Percentiles rank a stretch among this genome's conserved stretches.
These are phyloP conservation scores for Empidonax traillii DNA, from an alignment of 2,113 vertebrate genomes.

Conservation along the genomic window DNA sequence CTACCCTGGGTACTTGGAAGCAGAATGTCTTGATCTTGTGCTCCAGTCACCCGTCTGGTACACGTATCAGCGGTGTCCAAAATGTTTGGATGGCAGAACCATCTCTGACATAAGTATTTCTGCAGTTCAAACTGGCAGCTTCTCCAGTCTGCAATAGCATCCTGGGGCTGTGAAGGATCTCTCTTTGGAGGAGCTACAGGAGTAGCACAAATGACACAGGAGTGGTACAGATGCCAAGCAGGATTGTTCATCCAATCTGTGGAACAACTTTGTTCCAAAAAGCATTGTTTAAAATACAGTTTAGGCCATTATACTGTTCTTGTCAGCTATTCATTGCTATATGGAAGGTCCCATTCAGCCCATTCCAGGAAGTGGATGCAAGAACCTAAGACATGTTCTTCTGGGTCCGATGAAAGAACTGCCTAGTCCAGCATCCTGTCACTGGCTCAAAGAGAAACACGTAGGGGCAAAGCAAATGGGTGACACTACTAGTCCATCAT, in stretches of 20 bases:
- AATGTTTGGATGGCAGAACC: not conserved
- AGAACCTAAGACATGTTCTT: accelerated
- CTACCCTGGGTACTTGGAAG: not conserved
- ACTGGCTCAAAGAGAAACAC: not conserved
- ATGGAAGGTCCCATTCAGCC: not conserved
- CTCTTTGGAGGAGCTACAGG: not conserved
- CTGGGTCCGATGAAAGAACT: not conserved
- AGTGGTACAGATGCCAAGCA: not conserved
- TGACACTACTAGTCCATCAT: not conserved
- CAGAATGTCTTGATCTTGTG: not conserved
- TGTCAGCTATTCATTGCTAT: not conserved
- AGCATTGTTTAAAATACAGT: not conserved
- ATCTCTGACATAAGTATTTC: not conserved
- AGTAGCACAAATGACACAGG: not conserved
- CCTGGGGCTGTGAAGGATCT: not conserved
- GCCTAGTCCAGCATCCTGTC: not conserved
- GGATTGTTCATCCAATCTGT: not conserved
- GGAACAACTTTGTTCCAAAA: not conserved
- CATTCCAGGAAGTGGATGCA: not conserved
- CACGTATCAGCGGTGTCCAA: not conserved
- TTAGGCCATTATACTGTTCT: not conserved
- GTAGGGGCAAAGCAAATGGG: not conserved
- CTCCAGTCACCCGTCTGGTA: not conserved
- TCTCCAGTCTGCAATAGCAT: not conserved
- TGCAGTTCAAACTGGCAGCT: not conserved